phyloP scores from a whole-genome alignment of 2,888 invertebrate species.

The Nymphalis urticae region DNA sequence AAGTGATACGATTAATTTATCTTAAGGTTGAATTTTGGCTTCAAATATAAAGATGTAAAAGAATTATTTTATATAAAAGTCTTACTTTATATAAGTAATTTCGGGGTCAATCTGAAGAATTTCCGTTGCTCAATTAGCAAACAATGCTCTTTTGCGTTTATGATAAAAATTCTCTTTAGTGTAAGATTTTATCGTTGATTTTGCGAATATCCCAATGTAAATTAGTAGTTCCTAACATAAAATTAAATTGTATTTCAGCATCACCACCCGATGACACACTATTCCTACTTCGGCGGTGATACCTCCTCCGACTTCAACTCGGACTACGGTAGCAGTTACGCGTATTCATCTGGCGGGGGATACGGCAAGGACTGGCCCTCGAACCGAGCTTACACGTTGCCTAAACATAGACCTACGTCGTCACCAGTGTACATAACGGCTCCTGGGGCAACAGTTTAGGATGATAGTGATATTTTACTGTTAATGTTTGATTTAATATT shows the following conservation, averaged over 20 bases:
- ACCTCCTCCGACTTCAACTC: slow-evolving; percentile 60
- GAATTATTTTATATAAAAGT: too few species aligned
- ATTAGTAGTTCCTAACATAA: too few species aligned
- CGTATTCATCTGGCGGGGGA: slow-evolving; percentile 64
- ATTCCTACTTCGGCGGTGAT: slow-evolving; percentile 71
- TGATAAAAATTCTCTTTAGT: too few species aligned
- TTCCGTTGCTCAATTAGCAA: too few species aligned
- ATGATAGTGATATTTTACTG: neutral
- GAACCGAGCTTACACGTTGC: slow-evolving; percentile 68
- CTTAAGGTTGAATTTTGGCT: too few species aligned
- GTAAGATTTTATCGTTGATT: too few species aligned
- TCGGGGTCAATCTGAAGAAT: too few species aligned
- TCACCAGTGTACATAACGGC: slow-evolving; percentile 70
- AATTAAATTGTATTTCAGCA: slow-evolving; percentile 49
- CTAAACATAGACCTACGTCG: slow-evolving; percentile 62
- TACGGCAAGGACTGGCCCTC: slow-evolving; percentile 77
- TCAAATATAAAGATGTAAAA: too few species aligned
- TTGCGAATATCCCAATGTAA: too few species aligned
- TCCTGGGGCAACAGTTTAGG: slow-evolving; percentile 60
- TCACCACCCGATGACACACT: slow-evolving; percentile 63
- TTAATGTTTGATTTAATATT: neutral
- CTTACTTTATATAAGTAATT: too few species aligned
- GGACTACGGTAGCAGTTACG: slow-evolving; percentile 67
- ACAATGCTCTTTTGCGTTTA: too few species aligned
- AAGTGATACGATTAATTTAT: too few species aligned